Conservation (phyloP, 2,888 invertebrate species). For the Smittia aterrima region DNA sequence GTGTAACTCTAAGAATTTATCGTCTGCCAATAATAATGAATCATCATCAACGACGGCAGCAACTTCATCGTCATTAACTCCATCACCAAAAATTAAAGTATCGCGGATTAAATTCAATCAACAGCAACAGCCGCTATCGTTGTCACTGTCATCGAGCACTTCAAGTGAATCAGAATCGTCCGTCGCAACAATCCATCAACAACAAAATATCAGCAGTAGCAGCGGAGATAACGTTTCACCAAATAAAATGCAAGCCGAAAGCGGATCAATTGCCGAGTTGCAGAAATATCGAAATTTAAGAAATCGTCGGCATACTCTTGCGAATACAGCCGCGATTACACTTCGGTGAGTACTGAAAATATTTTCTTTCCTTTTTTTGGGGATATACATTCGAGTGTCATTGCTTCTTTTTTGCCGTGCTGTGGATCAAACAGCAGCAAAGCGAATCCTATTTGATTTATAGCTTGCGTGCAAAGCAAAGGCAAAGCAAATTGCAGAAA, state of each 20-base stretch:
- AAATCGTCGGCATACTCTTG: conserved; percentile 83
- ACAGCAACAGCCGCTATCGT: conserved; percentile 47
- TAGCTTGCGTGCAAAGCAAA: too few species aligned
- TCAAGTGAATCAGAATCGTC: conserved; percentile 47
- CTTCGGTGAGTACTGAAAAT: conserved; percentile 74
- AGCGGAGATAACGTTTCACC: conserved; percentile 51
- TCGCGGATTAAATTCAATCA: conserved; percentile 44
- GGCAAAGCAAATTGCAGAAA: too few species aligned
- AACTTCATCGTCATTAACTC: conserved; percentile 48
- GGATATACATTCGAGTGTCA: not conserved
- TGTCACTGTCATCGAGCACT: conserved; percentile 42
- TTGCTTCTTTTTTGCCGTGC: too few species aligned
- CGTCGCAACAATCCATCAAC: conserved; percentile 53
- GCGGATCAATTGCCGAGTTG: conserved; percentile 85
- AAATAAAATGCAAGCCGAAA: conserved; percentile 86
- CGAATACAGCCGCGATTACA: conserved; percentile 57
- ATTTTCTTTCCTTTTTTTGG: not conserved
- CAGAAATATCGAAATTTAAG: conserved; percentile 86
- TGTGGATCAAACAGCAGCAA: too few species aligned
- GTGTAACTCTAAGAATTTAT: conserved; percentile 45
- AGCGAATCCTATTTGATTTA: too few species aligned
- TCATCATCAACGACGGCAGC: conserved; percentile 50
- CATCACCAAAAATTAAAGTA: conserved; percentile 36
- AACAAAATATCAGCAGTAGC: conserved; percentile 48
- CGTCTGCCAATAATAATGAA: conserved; percentile 47